phyloP scores from a whole-genome alignment of 2,113 vertebrate genomes.

The Taxidea taxus region DNA sequence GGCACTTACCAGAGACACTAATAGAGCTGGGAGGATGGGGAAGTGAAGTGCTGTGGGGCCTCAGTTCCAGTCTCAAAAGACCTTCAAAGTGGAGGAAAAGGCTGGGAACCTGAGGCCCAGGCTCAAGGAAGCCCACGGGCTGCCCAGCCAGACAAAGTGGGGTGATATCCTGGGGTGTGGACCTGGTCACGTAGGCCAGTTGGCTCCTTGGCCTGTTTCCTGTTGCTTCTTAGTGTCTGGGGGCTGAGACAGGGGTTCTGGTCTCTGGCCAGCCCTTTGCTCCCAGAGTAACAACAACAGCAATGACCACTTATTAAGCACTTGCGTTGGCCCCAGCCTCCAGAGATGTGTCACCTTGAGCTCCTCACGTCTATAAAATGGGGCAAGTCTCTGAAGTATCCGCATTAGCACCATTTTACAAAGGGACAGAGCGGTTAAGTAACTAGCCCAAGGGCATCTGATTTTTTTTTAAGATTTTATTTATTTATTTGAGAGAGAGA shows the following conservation, averaged over 20 bases:
- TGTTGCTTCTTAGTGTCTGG: conserved; percentile 49
- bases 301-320: background rate
- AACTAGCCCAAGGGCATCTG: no score
- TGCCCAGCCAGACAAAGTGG: background rate
- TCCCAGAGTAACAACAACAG: background rate
- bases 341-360: background rate
- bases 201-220: conserved; percentile 33
- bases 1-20: background rate
- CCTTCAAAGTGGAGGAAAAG: conserved; percentile 74
- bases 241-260: background rate
- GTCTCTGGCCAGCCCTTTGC: conserved; percentile 3
- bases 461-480: no score
- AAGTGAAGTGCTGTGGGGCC: background rate
- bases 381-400: background rate
- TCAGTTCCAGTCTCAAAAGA: conserved; percentile 30
- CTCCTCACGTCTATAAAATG: background rate
- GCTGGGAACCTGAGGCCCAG: background rate
- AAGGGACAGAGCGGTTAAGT: background rate
- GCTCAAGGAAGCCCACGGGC: background rate
- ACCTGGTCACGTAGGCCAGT: conserved; percentile 38
- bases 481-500: no score
- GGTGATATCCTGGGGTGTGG: background rate
- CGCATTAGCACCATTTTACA: background rate
- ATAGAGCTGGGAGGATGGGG: background rate
- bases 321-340: background rate